Evolutionary conservation across 2,888 invertebrate genomes (phyloP), one percentile per base, ranked within the genome.

Genomic region (Coenonympha arcania): DNA sequence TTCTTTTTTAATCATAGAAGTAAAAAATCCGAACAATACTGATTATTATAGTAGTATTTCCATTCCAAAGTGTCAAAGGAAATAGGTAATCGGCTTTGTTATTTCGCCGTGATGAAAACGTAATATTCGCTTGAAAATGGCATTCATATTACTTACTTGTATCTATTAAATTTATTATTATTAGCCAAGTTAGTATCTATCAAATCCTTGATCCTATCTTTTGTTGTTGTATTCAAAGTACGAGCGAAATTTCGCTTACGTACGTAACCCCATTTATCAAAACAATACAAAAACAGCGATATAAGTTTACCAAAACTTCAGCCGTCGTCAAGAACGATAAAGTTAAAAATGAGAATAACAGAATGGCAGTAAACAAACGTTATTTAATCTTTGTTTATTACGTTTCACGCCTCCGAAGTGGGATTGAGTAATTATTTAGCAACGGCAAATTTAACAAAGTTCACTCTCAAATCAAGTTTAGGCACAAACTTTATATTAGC

Each of bases 81-180:
- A 39, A 15, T 24, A 9, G n/a, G n/a, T 4, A 39, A 39, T 39
- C 24, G 5, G 39, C 39, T 39, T 24, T 5, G 22, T 13, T 13
- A 24, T 9, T 9, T 39, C 13, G 24, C 9, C 8, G n/a, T n/a
- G n/a, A 15, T 24, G 24, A 24, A 24, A 39, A 15, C 39, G 16
- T n/a, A 24, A 39, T 24, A 39, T 37, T 37, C 22, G 22, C 37
- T 39, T 16, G 24, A 39, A 39, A 24, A 15, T 39, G 39, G 9
- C 15, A 24, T 15, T 37, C 9, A 39, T 24, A 13, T 22, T 22
- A 3, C 9, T 34, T 24, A 15, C 13, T 39, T n/a, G 19, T 6
- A 36, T 19, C 36, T 6, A 36, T 19, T 36, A 15, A 13, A 16
- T 31, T 13, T n/a, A n/a, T n/a, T n/a, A n/a, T n/a, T n/a, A n/a